phyloP scores from a whole-genome alignment of 2,113 vertebrate genomes.

The Podilymbus podiceps region DNA sequence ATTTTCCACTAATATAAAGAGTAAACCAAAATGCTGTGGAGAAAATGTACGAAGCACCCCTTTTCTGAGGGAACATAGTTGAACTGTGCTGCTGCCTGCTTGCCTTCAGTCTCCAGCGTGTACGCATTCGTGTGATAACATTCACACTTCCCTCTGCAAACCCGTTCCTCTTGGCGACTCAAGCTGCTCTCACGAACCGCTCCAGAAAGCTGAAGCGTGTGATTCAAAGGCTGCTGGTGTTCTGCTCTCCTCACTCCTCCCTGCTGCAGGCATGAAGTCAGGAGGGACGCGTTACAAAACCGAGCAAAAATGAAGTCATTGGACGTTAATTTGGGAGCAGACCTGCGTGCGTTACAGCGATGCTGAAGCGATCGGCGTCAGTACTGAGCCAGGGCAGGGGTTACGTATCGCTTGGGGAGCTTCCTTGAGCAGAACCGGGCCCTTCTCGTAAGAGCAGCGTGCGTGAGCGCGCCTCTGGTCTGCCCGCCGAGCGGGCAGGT shows the following conservation, averaged over 20 bases:
- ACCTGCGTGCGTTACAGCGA: rapidly evolving
- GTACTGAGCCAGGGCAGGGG: not conserved
- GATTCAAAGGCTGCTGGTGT: not conserved
- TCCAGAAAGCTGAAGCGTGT: rapidly evolving
- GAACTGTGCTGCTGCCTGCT: not conserved
- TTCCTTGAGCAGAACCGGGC: not conserved
- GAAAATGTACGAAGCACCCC: not conserved
- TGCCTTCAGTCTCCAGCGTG: not conserved
- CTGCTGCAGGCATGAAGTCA: not conserved
- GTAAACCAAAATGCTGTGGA: not conserved
- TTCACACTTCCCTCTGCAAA: not conserved
- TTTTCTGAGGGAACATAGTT: not conserved
- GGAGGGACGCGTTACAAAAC: not conserved
- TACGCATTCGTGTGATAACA: rapidly evolving
- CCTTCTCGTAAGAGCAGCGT: rapidly evolving
- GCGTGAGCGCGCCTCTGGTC: not conserved
- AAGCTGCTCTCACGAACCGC: rapidly evolving
- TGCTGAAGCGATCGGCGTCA: not conserved
- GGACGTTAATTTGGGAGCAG: not conserved
- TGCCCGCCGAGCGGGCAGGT: rapidly evolving
- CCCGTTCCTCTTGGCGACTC: not conserved
- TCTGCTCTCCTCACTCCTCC: not conserved
- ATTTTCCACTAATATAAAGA: not conserved
- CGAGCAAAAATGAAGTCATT: not conserved
- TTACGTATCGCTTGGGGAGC: rapidly evolving